Evolutionary conservation across 2,797 vertebrate species (phyloP), one percentile per base, ranked within the genome.

Genomic region (Hippopotamyrus pictus): DNA sequence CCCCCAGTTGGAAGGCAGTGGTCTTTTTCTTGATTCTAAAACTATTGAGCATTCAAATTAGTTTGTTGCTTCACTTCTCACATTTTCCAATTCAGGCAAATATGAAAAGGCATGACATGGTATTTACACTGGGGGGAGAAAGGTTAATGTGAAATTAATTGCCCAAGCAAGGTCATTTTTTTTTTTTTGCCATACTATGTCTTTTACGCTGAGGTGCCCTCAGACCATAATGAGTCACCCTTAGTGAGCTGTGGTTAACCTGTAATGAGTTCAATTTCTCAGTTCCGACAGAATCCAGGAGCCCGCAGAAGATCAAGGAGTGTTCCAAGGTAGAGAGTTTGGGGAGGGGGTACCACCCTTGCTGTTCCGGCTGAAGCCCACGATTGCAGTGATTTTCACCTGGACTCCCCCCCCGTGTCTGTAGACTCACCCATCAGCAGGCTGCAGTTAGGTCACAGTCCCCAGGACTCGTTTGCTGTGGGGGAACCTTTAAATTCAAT

Each of bases 191-290:
- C 19, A 59, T 37, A 33, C 83, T 73, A 33, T 89, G 48, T 76
- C 65, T 88, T 79, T 79, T 83, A 62, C 44, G 25, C 14, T 79
- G 29, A 79, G 83, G 37, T 79, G 17, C 59, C 83, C 84, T 37
- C 29, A n/a, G 41, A 65, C 46, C 25, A 51, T 57, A 87, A 87
- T 79, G 48, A 79, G 48, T 76, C 83, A 85, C 44, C 79, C 19
- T 46, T 44, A 79, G 33, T 54, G 84, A 46, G 85, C 33, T 82
- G 84, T 87, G 89, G 84, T 51, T 89, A 73, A 50, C 59, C 65
- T 73, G 84, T 76, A n/a, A 87, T 89, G 83, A 62, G 14, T 87
- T 87, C 59, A 46, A 25, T 79, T 54, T 82, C 89, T 76, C 85
- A 25, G 59, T 73, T 53, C 76, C 14, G 89, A 53, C 44, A 53